These are phyloP conservation scores for Odontothrips loti DNA, from an alignment of 2,888 invertebrate species.

Conservation along the genomic window DNA sequence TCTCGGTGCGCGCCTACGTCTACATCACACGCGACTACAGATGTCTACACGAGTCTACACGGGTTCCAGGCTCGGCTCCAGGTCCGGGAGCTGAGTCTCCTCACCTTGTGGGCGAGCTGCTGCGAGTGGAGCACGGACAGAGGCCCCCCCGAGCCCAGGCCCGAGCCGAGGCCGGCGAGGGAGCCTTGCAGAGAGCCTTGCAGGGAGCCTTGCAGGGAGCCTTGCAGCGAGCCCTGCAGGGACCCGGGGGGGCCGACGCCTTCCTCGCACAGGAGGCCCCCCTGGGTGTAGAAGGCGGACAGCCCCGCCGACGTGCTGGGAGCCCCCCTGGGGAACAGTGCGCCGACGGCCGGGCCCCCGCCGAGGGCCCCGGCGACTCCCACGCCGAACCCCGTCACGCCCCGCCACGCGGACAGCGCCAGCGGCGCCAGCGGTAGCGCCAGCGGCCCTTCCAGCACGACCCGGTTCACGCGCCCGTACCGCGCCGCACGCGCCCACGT, in stretches of 20 bases:
- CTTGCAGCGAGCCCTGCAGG: not conserved
- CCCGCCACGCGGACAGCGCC: not conserved
- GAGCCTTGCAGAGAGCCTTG: not conserved
- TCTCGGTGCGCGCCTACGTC: too few relatives aligned
- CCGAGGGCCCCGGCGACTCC: not conserved
- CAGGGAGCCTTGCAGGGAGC: not conserved
- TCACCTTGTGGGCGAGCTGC: conserved; percentile 17
- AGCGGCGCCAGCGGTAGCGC: not conserved
- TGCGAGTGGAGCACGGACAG: conserved; percentile 17
- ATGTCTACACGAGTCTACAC: too few relatives aligned
- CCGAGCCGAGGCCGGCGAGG: not conserved
- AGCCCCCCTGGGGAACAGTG: not conserved
- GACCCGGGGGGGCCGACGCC: conserved; percentile 4
- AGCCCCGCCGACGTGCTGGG: not conserved
- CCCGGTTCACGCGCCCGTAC: not conserved
- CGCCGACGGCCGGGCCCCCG: not conserved
- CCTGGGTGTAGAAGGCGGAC: not conserved
- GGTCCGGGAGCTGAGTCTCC: not conserved
- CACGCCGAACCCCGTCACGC: not conserved
- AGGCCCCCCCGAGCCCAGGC: conserved; percentile 9
- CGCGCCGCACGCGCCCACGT: not conserved
- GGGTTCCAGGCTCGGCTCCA: too few relatives aligned
- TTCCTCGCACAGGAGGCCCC: not conserved
- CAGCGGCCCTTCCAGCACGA: not conserved
- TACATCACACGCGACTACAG: too few relatives aligned